A percentile compares a stretch with the other conserved stretches of the same genome.
Evolutionary conservation across 2,888 invertebrate genomes (phyloP).

Genomic region (Muschampia plurimacula): DNA sequence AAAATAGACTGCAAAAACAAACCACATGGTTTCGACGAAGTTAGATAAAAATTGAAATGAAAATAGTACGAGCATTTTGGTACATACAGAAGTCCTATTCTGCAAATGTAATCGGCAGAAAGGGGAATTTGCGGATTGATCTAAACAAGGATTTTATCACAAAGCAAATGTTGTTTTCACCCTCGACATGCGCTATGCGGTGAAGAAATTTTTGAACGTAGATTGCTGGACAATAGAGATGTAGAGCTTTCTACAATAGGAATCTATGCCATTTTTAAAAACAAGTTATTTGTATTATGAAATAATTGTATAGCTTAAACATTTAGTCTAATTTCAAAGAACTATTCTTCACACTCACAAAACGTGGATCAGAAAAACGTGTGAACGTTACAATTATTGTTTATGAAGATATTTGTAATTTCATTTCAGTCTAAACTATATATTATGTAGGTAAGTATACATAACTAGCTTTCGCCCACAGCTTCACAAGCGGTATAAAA

Average conservation of each 20-base stretch:
- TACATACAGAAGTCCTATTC: not conserved
- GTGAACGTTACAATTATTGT: no score
- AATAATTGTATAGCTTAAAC: not conserved
- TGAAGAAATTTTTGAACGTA: not conserved
- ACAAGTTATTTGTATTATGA: not conserved
- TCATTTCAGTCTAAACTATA: no score
- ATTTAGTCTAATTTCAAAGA: no score
- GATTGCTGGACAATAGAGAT: not conserved
- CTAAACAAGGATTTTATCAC: slow-evolving; percentile 6
- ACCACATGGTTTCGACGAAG: not conserved
- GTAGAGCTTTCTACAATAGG: not conserved
- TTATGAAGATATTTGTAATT: not conserved
- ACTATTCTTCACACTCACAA: no score
- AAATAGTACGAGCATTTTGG: no score
- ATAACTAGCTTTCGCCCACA: no score
- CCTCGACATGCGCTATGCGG: not conserved
- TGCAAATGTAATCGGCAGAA: slow-evolving; percentile 2
- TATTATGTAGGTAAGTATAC: no score
- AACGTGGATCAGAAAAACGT: not conserved
- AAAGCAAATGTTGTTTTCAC: slow-evolving; percentile 10
- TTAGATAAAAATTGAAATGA: slow-evolving; percentile 6
- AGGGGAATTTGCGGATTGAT: not conserved
- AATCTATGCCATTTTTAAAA: not conserved
- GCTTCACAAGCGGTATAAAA: no score
- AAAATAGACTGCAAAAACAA: no score